Conservation (phyloP, 2,113 vertebrate genomes). For the Micromys minutus region DNA sequence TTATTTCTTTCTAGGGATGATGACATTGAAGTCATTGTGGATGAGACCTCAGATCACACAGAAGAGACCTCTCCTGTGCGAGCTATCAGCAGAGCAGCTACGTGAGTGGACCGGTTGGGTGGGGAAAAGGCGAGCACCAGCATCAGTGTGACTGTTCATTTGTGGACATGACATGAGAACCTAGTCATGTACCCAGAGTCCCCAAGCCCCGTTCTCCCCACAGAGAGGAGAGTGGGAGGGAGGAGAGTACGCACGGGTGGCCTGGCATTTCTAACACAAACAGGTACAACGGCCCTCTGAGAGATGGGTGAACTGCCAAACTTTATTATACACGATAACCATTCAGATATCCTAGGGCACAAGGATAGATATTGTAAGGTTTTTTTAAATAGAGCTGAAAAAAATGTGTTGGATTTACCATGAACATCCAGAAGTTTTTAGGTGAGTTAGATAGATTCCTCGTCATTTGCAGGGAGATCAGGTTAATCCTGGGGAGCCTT, state of each 20-base stretch:
- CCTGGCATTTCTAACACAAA: neutral
- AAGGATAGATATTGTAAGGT: neutral
- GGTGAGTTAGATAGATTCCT: neutral
- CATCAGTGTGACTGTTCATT: fast-evolving
- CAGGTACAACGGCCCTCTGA: neutral
- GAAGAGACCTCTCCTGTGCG: slow-evolving; percentile 90
- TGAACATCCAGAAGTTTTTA: neutral
- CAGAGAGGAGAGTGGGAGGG: neutral
- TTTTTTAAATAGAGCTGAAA: neutral
- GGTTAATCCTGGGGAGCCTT: neutral
- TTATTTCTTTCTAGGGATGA: slow-evolving; percentile 91
- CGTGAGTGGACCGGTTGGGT: slow-evolving; percentile 82
- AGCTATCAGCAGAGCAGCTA: slow-evolving; percentile 85
- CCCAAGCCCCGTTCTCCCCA: neutral
- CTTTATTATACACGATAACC: neutral
- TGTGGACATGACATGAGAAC: neutral
- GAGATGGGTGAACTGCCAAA: neutral
- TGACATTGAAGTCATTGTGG: slow-evolving; percentile 95
- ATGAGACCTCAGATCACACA: slow-evolving; percentile 90
- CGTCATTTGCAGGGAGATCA: neutral
- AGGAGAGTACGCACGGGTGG: too few species aligned
- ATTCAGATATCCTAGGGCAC: neutral
- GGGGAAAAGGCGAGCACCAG: neutral
- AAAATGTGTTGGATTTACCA: neutral
- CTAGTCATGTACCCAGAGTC: neutral